Conservation (phyloP, 2,113 vertebrate genomes). For the Ammodytes marinus region DNA sequence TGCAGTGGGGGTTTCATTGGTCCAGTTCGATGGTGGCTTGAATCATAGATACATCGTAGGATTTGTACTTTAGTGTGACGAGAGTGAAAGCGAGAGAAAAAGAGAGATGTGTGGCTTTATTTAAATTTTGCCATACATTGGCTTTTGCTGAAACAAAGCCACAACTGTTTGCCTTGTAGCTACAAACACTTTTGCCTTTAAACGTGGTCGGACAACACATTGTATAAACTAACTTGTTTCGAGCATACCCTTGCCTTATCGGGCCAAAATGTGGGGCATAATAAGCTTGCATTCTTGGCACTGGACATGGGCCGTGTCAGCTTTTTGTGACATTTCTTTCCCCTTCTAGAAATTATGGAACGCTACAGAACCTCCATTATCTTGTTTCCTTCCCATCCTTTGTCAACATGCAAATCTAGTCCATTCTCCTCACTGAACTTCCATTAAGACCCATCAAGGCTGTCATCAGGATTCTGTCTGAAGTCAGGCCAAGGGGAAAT, state of each 20-base stretch:
- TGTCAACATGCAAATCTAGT: constrained; percentile 69
- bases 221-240: not conserved
- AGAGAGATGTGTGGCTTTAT: too few species aligned
- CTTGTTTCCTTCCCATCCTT: constrained; percentile 44
- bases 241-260: not conserved
- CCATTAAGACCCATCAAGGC: constrained; percentile 57
- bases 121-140: too few species aligned
- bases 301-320: not conserved
- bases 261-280: not conserved
- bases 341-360: not conserved
- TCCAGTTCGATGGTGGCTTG: not conserved
- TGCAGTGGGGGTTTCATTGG: not conserved
- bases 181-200: not conserved
- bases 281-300: not conserved
- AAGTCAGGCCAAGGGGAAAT: constrained; percentile 71
- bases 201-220: not conserved
- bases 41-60: not conserved
- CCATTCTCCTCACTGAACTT: constrained; percentile 56
- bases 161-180: not conserved
- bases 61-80: too few species aligned
- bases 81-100: too few species aligned
- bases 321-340: not conserved
- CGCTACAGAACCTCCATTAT: constrained; percentile 44
- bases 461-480: constrained; percentile 68
- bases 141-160: too few species aligned